Base-by-base conservation (phyloP, 2,113 vertebrate genomes). In the Mus pahari region DNA sequence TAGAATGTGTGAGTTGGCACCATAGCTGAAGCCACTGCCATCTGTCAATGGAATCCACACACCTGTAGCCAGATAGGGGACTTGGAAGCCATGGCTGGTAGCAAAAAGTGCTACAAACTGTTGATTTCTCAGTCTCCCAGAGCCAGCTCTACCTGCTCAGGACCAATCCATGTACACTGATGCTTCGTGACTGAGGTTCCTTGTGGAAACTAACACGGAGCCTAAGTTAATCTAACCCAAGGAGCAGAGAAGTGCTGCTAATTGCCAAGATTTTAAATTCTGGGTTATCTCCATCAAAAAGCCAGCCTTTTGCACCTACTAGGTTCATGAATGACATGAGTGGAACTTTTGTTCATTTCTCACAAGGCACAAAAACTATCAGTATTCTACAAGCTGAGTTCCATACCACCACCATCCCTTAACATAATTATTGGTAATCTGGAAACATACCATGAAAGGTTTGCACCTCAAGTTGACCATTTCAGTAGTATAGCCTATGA, bases 1-100 rank as follows among this genome's bases (percentile, higher is more conserved):
- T 95, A 95, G 96, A 75, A 86, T 90, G 88, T 73, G 68, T 73
- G 74, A 82, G 36, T 33, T 89, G 75, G 39, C 19, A 0, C 88
- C 75, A 48, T 0, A 75, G 45, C 68, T 62, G 31, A 89, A 60
- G 89, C 48, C 66, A 53, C 0, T 55, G 39, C 90, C 92, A 24
- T 91, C 92, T 94, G 90, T 68, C 92, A 64, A 0, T 33, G 53
- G 79, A 33, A 42, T 5, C 79, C 58, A 22, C 70, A 91, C 50
- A 94, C 95, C 95, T 96, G 68, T 11, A 79, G 58, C 74, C 36
- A 24, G 74, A 11, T 64, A 36, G 17, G 4, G 16, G 17, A 64
- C 28, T 36, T 66, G 3, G 3, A 64, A 86, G 74, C 50, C 39
- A 13, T 45, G 26, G 36, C 39, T 16, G 9, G 13, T 33, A 39